Conservation (phyloP, 2,888 invertebrate species). For the Gandaritis pyraliata region DNA sequence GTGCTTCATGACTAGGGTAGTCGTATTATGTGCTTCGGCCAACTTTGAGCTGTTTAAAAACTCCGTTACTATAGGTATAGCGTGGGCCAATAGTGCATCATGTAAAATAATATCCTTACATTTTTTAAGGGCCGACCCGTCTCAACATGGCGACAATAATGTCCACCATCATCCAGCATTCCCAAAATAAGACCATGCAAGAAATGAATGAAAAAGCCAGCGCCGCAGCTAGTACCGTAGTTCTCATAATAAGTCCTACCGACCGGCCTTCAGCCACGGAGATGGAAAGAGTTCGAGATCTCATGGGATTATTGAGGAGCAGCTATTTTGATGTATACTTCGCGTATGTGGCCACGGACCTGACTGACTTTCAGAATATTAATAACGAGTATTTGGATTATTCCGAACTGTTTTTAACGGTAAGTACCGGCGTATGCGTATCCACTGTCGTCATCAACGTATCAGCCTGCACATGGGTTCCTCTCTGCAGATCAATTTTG, state of each 20-base stretch:
- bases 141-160: constrained; percentile 79
- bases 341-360: constrained; percentile 76
- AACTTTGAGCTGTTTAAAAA: too few species aligned
- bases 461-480: too few species aligned
- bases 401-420: constrained; percentile 77
- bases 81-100: neutral
- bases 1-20: too few species aligned
- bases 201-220: constrained; percentile 63
- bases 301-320: constrained; percentile 73
- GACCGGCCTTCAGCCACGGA: constrained; percentile 76
- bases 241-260: constrained; percentile 80
- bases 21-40: too few species aligned
- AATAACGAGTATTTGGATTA: constrained; percentile 76
- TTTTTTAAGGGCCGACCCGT: constrained; percentile 78
- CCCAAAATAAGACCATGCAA: constrained; percentile 69
- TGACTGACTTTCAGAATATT: constrained; percentile 73
- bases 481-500: neutral
- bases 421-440: constrained; percentile 39
- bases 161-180: constrained; percentile 73
- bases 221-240: constrained; percentile 76
- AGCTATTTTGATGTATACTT: constrained; percentile 82
- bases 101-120: neutral
- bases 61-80: too few species aligned
- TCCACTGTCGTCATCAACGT: too few species aligned
- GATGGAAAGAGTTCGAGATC: constrained; percentile 62